Base-by-base conservation (phyloP, 2,888 invertebrate genomes). In the Uloborus plumipes region DNA sequence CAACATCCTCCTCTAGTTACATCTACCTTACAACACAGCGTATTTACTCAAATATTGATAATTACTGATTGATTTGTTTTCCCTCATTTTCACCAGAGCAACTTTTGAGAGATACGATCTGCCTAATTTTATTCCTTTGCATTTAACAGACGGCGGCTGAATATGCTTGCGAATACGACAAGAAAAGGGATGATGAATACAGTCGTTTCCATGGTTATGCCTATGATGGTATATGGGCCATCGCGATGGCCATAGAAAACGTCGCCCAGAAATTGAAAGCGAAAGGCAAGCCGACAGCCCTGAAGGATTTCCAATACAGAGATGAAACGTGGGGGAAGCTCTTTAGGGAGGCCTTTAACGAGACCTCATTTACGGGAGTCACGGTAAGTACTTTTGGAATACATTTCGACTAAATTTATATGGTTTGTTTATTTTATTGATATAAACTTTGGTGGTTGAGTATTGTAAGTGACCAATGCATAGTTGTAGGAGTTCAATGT, bases 161-260 rank as follows among this genome's bases (percentile, higher is more conserved):
- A 88, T 98, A 98, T 88, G 92, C 93, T 87, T 91, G 92, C 55
- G 94, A 95, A 88, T 98, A 98, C 89, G 93, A 97, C 87, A 92
- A 93, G 49, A 90, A 94, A 84, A 91, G 96, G 85, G 94, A 94
- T 1, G 88, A 90, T 0, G 95, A 96, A 88, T 97, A 96, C 90
- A 97, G 97, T 51, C 92, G 97, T 86, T 98, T 97, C 88, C 98
- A 98, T 89, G 98, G 98, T 2, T 99, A 99, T 89, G 98, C 98
- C 14, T 99, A 99, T 89, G 99, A 99, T 89, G 99, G 97, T 6
- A 95, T 99, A 86, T 99, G 99, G 98, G 96, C 98, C 0, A 95
- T 99, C 86, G 99, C 99, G 0, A 90, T 97, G 83, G 98, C 98
- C 0, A 94, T 99, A 83, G 95, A 98, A 88, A 94, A 94, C 86